Conservation (phyloP, 1,140 invertebrate genomes). For the Chironomus tepperi region DNA sequence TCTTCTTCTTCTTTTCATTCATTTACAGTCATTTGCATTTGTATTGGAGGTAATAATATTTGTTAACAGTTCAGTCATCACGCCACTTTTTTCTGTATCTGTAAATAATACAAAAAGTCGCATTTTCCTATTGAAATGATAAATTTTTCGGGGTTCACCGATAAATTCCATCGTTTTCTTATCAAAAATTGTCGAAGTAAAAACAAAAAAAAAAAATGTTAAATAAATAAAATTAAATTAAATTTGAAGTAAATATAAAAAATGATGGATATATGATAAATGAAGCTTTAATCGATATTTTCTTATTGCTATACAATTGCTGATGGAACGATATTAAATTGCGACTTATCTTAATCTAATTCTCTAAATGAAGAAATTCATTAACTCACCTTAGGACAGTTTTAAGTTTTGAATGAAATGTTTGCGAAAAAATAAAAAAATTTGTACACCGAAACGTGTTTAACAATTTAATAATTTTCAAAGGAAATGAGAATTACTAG, state of each 20-base stretch:
- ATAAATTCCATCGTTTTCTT: neutral
- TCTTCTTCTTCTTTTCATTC: neutral
- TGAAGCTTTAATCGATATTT: neutral
- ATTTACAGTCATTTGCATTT: neutral
- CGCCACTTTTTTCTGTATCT: neutral
- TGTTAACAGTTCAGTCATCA: neutral
- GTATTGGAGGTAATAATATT: neutral
- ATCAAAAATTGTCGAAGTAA: neutral
- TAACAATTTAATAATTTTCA: too few species aligned
- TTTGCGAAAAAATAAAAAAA: too few species aligned
- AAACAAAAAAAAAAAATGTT: neutral
- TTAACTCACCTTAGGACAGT: too few species aligned
- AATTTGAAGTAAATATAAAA: too few species aligned
- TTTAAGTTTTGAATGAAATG: too few species aligned
- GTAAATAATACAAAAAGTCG: too few species aligned
- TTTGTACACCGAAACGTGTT: too few species aligned
- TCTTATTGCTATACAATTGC: neutral
- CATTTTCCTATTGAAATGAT: too few species aligned
- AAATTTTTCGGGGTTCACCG: neutral
- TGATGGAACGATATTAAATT: slow-evolving; percentile 2
- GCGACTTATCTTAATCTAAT: slow-evolving; percentile 13
- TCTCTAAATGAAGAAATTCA: neutral
- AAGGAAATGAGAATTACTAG: too few species aligned
- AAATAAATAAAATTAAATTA: neutral
- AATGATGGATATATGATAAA: neutral